Evolutionary conservation across 1,140 invertebrate species (phyloP).

Genomic region (Campoletis sonorensis): DNA sequence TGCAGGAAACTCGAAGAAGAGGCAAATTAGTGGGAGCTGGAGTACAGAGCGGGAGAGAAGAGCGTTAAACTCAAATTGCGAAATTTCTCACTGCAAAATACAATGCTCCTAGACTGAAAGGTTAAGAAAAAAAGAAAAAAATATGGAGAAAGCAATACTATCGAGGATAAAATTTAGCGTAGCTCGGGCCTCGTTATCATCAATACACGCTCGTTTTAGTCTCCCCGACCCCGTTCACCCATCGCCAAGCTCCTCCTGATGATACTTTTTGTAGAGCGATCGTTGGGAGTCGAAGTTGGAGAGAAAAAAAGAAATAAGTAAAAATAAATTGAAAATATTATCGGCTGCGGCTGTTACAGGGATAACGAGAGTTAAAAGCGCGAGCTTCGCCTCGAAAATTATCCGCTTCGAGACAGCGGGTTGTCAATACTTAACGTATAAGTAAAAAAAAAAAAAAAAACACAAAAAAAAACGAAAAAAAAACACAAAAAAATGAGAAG

Average conservation of each 20-base stretch:
- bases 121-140: conserved; percentile 5
- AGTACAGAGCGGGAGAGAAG: too few relatives aligned
- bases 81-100: too few relatives aligned
- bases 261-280: background rate
- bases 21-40: too few relatives aligned
- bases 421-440: conserved; percentile 51
- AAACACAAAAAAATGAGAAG: background rate
- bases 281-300: background rate
- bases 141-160: conserved; percentile 49
- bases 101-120: too few relatives aligned
- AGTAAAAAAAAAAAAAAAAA: conserved; percentile 38
- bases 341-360: background rate
- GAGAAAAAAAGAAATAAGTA: too few relatives aligned
- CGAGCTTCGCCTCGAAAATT: conserved; percentile 21
- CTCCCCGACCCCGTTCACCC: too few relatives aligned
- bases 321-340: conserved; percentile 31
- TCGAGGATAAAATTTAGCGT: conserved; percentile 6
- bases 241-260: too few relatives aligned
- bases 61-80: too few relatives aligned
- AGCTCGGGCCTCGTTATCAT: background rate
- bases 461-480: background rate
- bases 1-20: too few relatives aligned
- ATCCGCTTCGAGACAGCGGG: conserved; percentile 28
- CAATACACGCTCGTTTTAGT: background rate
- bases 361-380: conserved; percentile 20